Conservation (phyloP, 2,888 invertebrate species). For the Pristionchus entomophagus region DNA sequence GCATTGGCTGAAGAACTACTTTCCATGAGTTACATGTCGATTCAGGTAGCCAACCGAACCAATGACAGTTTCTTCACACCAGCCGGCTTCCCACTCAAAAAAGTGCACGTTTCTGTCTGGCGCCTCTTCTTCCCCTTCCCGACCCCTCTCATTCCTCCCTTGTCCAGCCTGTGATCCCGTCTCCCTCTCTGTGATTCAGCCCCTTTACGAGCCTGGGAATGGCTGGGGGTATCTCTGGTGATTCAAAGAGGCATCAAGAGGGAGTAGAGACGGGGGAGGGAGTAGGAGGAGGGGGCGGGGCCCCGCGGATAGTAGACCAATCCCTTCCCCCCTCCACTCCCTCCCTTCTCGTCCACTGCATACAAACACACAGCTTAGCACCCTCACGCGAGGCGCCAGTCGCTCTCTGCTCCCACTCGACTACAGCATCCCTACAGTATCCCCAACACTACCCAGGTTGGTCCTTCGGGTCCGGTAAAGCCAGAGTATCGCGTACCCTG, state of each 20-base stretch:
- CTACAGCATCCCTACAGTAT: constrained; percentile 33
- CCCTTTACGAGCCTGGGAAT: constrained; percentile 37
- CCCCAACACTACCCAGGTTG: not conserved
- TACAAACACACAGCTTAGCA: constrained; percentile 27
- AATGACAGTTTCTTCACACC: too few species aligned
- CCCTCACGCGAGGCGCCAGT: not conserved
- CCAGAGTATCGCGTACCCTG: constrained; percentile 33
- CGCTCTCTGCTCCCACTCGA: not conserved
- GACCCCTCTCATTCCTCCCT: not conserved
- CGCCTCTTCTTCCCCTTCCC: not conserved
- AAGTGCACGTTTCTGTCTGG: too few species aligned
- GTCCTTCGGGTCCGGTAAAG: not conserved
- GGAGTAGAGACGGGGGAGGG: not conserved
- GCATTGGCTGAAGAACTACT: too few species aligned
- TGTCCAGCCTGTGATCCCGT: not conserved
- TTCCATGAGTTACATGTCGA: too few species aligned
- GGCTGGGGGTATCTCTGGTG: constrained; percentile 38
- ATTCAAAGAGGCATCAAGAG: not conserved
- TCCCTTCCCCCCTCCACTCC: constrained; percentile 31
- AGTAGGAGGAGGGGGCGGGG: constrained; percentile 10
- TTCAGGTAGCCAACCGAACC: too few species aligned
- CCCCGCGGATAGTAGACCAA: not conserved
- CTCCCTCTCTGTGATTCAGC: not conserved
- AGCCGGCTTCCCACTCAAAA: too few species aligned
- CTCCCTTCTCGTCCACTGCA: not conserved